phyloP scores from a whole-genome alignment of 2,888 invertebrate genomes.

The Chydorus sphaericus region DNA sequence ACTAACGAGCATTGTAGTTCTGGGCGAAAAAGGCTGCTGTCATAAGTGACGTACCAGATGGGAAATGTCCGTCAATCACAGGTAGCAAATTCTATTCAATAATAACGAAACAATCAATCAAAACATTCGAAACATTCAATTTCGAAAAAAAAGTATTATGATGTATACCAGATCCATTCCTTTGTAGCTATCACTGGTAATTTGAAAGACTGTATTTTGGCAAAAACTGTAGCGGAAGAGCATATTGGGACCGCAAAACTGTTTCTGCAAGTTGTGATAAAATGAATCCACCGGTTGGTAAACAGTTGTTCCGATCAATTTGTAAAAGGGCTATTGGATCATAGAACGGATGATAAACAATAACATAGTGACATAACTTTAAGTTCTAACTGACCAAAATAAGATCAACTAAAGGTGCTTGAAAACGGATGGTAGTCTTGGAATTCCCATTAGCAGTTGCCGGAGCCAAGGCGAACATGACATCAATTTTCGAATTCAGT shows the following conservation, averaged over 20 bases:
- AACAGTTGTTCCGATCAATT: background rate
- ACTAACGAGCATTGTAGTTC: conserved; percentile 8
- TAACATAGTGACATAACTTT: background rate
- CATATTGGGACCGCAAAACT: conserved; percentile 42
- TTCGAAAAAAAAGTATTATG: background rate
- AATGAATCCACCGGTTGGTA: conserved; percentile 35
- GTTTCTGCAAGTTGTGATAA: conserved; percentile 42
- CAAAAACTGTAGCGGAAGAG: conserved; percentile 36
- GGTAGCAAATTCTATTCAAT: conserved; percentile 24
- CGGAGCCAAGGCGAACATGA: conserved; percentile 25
- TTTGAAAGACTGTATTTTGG: conserved; percentile 30
- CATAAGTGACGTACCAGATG: conserved; percentile 25
- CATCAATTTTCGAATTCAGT: conserved; percentile 21
- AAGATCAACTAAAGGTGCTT: conserved; percentile 31
- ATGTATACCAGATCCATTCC: conserved; percentile 25
- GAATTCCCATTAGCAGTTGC: conserved; percentile 25
- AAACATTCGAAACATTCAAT: too few species aligned
- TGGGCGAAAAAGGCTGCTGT: conserved; percentile 26
- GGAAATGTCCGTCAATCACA: conserved; percentile 26
- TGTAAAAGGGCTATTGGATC: conserved; percentile 21
- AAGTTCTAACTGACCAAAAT: conserved; percentile 22
- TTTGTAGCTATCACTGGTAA: conserved; percentile 28
- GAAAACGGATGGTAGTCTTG: conserved; percentile 22
- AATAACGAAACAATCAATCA: too few species aligned
- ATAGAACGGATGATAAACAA: too few species aligned